Conservation (phyloP, 2,888 invertebrate species). For the Eudemis profundana region DNA sequence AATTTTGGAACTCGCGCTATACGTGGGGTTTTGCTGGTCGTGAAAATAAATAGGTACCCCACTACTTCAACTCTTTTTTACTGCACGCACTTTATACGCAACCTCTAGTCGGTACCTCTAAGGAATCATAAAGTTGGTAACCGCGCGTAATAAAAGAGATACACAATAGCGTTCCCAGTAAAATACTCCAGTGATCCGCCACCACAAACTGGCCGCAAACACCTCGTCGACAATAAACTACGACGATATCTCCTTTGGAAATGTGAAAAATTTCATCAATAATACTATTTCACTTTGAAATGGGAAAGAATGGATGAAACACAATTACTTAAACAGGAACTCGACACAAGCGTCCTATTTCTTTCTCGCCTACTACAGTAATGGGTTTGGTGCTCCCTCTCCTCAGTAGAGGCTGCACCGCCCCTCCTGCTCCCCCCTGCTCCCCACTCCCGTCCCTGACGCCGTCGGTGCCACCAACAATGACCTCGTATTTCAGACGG, state of each 20-base stretch:
- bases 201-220: conserved; percentile 13
- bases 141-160: conserved; percentile 21
- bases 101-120: conserved; percentile 12
- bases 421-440: conserved; percentile 58
- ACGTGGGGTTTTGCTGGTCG: no score
- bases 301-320: conserved; percentile 74
- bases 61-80: conserved; percentile 3
- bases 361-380: conserved; percentile 81
- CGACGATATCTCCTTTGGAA: conserved; percentile 38
- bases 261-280: conserved; percentile 58
- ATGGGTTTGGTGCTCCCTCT: conserved; percentile 73
- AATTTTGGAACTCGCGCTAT: no score
- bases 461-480: conserved; percentile 83
- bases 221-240: conserved; percentile 23
- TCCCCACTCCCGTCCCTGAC: conserved; percentile 68
- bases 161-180: conserved; percentile 2
- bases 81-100: conserved; percentile 15
- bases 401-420: conserved; percentile 55
- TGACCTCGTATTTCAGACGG: conserved; percentile 84
- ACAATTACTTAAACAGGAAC: conserved; percentile 81
- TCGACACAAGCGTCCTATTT: conserved; percentile 80
- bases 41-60: not conserved
- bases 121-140: conserved; percentile 13
- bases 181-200: not conserved
- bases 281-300: conserved; percentile 63